These are phyloP conservation scores for Eulithis testata DNA, from an alignment of 2,888 invertebrate species.

Conservation along the genomic window DNA sequence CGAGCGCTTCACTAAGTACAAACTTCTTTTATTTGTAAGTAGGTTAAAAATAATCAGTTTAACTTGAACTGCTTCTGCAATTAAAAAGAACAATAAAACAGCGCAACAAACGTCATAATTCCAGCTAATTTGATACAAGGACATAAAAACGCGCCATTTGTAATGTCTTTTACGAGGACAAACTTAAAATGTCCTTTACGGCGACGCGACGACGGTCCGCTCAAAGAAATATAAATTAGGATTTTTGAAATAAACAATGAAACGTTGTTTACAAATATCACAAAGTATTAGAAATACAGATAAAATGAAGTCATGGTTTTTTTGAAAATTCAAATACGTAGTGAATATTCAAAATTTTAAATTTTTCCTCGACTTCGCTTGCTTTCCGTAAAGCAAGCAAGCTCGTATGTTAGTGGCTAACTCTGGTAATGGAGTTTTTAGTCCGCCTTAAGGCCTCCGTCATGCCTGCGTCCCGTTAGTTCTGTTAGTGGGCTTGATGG, in stretches of 20 bases:
- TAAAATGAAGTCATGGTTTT: no score
- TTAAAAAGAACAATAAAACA: conserved; percentile 31
- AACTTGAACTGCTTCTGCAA: conserved; percentile 1
- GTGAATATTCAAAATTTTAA: no score
- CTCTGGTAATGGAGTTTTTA: no score
- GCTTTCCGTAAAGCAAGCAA: no score
- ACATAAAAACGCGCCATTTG: conserved; percentile 23
- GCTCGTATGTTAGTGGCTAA: no score
- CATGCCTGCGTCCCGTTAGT: no score
- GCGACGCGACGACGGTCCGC: conserved; percentile 14
- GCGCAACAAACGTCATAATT: conserved; percentile 29
- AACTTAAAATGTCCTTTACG: conserved; percentile 26
- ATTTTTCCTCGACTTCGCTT: no score
- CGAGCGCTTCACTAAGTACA: no score
- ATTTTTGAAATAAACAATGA: conserved; percentile 11
- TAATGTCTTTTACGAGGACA: conserved; percentile 26
- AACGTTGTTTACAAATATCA: background rate
- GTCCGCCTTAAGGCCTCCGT: no score
- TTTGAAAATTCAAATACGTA: no score
- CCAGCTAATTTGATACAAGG: conserved; percentile 30
- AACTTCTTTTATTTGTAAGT: background rate
- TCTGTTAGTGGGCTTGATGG: no score
- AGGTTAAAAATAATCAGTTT: conserved; percentile 11
- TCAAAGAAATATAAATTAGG: conserved; percentile 21
- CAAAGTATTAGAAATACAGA: no score